Base-by-base conservation (phyloP, 1,140 invertebrate genomes). In the Cepaea nemoralis region DNA sequence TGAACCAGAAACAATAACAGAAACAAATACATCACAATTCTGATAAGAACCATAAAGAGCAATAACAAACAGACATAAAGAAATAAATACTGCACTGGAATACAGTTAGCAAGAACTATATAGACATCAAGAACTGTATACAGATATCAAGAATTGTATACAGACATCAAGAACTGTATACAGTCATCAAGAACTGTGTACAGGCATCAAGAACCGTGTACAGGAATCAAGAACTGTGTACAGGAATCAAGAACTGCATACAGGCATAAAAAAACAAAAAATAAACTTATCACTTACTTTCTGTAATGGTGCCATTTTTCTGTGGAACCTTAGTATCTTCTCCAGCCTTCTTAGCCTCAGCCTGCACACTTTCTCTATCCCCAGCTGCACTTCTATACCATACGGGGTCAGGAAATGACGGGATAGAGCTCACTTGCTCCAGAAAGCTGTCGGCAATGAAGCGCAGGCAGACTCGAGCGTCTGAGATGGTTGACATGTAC, bases 401-500 rank as follows among this genome's bases (percentile, higher is more conserved):
- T 24, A 69, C 71, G n/a, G 82, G 81, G 37, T 73, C 33, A 70
- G 81, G 70, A 50, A 86, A 84, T 12, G 59, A 16, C 33, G 85
- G 86, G 70, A 84, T 84, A 50, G 67, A 24, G 19, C n/a, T 22
- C 5, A 35, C 45, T 22, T 71, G 45, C 35, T 90, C 87, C 19
- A 91, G 59, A 79, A 91, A 91, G 84, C 87, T 89, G 37, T 89
- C 87, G 19, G 77, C 71, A 37, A 98, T 94, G 94, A 98, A 95
- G 71, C 91, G 77, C 0, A 98, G 88, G 24, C 98, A 91, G 83
- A 91, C 93, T 77, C 96, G 93, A 0, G 95, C 94, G 91, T 99
- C 95, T 74, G 93, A 85, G 59, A 93, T 91, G 0, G 93, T 94
- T 0, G 96, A 97, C 93, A 96, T 95, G 84, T 97, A 97, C n/a